These are phyloP conservation scores for Drosophila nr. perissopoda DNA, from an alignment of 2,888 invertebrate species.

Conservation along the genomic window DNA sequence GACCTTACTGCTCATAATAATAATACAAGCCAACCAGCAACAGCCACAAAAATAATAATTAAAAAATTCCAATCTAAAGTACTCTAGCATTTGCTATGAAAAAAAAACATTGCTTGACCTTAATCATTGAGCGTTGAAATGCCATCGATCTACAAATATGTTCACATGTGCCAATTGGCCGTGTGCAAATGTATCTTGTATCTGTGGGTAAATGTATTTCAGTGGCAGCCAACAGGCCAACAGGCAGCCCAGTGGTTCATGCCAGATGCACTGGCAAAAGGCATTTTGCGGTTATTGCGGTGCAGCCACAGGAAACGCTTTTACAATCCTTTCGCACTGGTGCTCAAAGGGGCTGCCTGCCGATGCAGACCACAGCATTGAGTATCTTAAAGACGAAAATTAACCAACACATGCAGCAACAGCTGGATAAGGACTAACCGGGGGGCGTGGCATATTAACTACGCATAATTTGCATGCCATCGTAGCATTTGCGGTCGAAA, in stretches of 20 bases:
- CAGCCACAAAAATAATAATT: background rate
- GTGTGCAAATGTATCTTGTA: conserved; percentile 9
- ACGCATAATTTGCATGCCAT: conserved; percentile 74
- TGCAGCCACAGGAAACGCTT: conserved; percentile 66
- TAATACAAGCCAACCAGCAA: background rate
- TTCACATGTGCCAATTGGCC: conserved; percentile 22
- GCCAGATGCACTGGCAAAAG: conserved; percentile 54
- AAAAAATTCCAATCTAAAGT: background rate
- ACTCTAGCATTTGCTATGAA: background rate
- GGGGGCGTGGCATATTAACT: conserved; percentile 64
- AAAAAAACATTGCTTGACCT: background rate
- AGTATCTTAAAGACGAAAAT: conserved; percentile 79
- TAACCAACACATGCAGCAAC: conserved; percentile 59
- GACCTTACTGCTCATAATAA: background rate
- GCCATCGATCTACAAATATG: conserved; percentile 17
- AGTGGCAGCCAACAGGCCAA: conserved; percentile 30
- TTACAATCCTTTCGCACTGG: conserved; percentile 41
- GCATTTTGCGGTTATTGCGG: conserved; percentile 72
- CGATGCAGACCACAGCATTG: conserved; percentile 67
- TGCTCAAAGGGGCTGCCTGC: conserved; percentile 38
- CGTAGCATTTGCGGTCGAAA: conserved; percentile 68
- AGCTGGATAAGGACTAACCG: background rate
- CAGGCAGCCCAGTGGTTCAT: conserved; percentile 9
- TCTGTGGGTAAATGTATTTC: conserved; percentile 35
- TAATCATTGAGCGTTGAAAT: conserved; percentile 15